A percentile compares a stretch with the other conserved stretches of the same genome.
Evolutionary conservation across 2,797 vertebrate species (phyloP).

Genomic region (Caiman crocodilus): DNA sequence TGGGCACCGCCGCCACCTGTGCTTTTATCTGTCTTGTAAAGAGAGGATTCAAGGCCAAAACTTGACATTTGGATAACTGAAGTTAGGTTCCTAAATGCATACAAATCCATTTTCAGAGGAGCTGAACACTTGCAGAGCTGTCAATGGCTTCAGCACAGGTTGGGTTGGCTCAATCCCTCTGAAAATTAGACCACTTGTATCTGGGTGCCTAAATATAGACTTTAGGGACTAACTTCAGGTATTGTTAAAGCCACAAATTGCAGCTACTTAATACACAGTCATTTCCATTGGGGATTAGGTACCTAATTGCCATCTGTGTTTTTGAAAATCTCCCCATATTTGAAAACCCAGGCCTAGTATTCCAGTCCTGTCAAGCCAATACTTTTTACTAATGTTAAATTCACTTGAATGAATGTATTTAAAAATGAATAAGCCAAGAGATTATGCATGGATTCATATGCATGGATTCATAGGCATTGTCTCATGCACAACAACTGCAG

Average conservation of each 20-base stretch:
- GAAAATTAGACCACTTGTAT: background rate
- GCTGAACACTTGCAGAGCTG: background rate
- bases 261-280: background rate
- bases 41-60: background rate
- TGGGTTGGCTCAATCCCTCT: background rate
- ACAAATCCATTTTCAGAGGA: background rate
- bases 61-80: fast-evolving
- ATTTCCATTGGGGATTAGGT: slow-evolving; percentile 33
- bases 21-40: background rate
- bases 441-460: slow-evolving; percentile 69
- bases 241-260: background rate
- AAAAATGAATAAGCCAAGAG: slow-evolving; percentile 58
- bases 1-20: background rate
- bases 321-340: slow-evolving; percentile 42
- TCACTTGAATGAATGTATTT: slow-evolving; percentile 63
- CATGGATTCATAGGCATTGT: slow-evolving; percentile 68
- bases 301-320: background rate
- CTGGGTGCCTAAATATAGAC: background rate
- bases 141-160: background rate
- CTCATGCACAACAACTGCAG: slow-evolving; percentile 61
- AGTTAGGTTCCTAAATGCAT: background rate
- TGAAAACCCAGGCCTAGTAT: slow-evolving; percentile 44
- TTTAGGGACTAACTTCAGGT: background rate
- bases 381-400: slow-evolving; percentile 55
- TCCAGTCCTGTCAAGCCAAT: slow-evolving; percentile 50